Evolutionary conservation across 2,888 invertebrate genomes (phyloP), one percentile per base, ranked within the genome.

Genomic region (Campoplex capitator): DNA sequence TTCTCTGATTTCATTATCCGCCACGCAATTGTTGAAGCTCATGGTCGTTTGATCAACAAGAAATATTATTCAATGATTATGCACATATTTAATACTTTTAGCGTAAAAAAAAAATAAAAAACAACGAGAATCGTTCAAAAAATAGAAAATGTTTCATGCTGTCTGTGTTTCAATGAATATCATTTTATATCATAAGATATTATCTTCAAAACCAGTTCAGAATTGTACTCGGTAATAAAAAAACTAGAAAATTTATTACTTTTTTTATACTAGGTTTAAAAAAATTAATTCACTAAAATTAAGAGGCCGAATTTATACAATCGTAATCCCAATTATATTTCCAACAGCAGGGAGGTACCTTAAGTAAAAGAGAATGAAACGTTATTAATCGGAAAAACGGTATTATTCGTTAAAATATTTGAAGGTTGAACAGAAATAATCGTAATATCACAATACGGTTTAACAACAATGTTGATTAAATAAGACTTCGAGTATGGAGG

Each of bases 371-470:
- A 51, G 7, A 51, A 18, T n/a, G 51, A 18, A 51, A 18, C 18
- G 18, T 18, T 18, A 3, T 18, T 7, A 6, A 51, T 6, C 7
- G 51, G 18, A 7, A 51, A 51, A 51, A 18, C 0, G 18, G 4
- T 51, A 51, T 51, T 85, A 79, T 71, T 62, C 28, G 65, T 71
- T 68, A 67, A 58, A 76, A 71, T 74, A 73, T 71, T 81, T 74
- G 42, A 11, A 67, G 54, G 38, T 16, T 70, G 65, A n/a, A 81
- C 7, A 81, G 54, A 71, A 56, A 82, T 78, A 85, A 82, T 77
- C 23, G 65, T 82, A 85, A 82, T 85, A 85, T 85, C 85, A 85
- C 85, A 85, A 85, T 85, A 42, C 65, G 73, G 77, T 82, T 82
- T 73, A 67, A 38, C 70, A 73, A 67, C 51, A 48, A 79, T 67